A percentile compares a stretch with the other conserved stretches of the same genome.
phyloP scores from a whole-genome alignment of 2,797 vertebrate genomes.

The Yasuhikotakia modesta region DNA sequence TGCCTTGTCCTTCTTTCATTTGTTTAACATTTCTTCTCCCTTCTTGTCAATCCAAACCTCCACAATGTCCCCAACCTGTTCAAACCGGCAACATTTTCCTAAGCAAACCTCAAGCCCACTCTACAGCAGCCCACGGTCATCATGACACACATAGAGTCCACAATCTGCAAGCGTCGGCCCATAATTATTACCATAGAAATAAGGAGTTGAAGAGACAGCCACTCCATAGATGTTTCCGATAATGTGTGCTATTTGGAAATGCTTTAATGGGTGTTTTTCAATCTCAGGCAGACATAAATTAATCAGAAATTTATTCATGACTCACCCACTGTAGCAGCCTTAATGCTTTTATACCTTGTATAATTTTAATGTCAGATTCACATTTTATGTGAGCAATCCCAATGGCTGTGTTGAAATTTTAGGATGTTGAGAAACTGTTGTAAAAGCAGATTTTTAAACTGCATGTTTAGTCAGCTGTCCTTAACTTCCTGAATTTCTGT shows the following conservation, averaged over 20 bases:
- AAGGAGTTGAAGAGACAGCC: conserved; percentile 26
- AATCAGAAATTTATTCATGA: conserved; percentile 41
- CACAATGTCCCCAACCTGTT: conserved; percentile 69
- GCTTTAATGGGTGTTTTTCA: conserved; percentile 38
- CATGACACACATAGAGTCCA: conserved; percentile 23
- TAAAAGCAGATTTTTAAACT: neutral
- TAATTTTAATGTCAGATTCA: conserved; percentile 33
- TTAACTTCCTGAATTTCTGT: conserved; percentile 69
- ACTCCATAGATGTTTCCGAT: conserved; percentile 34
- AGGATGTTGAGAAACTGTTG: conserved; percentile 17
- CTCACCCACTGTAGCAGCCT: conserved; percentile 24
- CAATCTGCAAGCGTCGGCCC: conserved; percentile 17
- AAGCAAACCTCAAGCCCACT: conserved; percentile 49
- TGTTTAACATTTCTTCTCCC: conserved; percentile 66
- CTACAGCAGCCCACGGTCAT: conserved; percentile 39
- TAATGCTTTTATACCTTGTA: conserved; percentile 37
- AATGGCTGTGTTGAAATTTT: conserved; percentile 1
- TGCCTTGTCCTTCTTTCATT: conserved; percentile 62
- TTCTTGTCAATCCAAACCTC: conserved; percentile 67
- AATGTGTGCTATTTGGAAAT: conserved; percentile 36
- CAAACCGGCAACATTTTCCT: conserved; percentile 63
- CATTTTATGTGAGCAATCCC: conserved; percentile 24
- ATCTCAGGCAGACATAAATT: conserved; percentile 39
- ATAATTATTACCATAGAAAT: conserved; percentile 45
- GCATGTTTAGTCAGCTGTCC: conserved; percentile 1